phyloP scores from a whole-genome alignment of 2,113 vertebrate species.

The Neotragus moschatus region DNA sequence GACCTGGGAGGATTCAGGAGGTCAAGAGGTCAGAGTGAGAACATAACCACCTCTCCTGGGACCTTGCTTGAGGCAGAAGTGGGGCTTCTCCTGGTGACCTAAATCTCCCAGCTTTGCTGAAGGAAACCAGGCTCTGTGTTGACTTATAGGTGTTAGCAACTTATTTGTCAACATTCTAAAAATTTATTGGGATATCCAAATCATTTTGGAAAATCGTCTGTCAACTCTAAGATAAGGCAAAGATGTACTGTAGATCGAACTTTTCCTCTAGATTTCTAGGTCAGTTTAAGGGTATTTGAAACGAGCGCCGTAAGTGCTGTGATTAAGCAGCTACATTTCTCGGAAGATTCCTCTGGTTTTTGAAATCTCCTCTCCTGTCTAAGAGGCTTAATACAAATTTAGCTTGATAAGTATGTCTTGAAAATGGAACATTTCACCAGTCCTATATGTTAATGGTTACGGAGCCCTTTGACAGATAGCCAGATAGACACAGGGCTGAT shows the following conservation, averaged over 20 bases:
- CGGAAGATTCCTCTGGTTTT: not conserved
- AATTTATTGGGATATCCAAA: not conserved
- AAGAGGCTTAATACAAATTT: not conserved
- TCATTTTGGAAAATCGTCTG: not conserved
- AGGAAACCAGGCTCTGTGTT: not conserved
- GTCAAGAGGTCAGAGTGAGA: not conserved
- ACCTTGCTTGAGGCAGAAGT: not conserved
- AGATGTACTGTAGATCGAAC: not conserved
- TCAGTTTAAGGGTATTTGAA: not conserved
- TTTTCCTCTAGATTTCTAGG: not conserved
- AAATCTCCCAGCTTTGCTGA: not conserved
- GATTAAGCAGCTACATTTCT: not conserved
- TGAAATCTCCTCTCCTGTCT: not conserved
- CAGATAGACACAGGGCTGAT: not conserved
- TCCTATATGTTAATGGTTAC: not conserved
- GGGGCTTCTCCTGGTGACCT: not conserved
- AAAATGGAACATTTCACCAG: not conserved
- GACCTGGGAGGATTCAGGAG: not conserved
- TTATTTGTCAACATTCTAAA: slow-evolving; percentile 24
- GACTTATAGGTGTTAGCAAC: not conserved
- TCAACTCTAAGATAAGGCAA: not conserved
- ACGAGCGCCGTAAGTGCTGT: not conserved
- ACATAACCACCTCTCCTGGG: not conserved
- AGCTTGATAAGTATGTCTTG: not conserved
- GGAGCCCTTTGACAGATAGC: not conserved